These are phyloP conservation scores for Platycercus adscitus DNA, from an alignment of 2,113 vertebrate species.

Conservation along the genomic window DNA sequence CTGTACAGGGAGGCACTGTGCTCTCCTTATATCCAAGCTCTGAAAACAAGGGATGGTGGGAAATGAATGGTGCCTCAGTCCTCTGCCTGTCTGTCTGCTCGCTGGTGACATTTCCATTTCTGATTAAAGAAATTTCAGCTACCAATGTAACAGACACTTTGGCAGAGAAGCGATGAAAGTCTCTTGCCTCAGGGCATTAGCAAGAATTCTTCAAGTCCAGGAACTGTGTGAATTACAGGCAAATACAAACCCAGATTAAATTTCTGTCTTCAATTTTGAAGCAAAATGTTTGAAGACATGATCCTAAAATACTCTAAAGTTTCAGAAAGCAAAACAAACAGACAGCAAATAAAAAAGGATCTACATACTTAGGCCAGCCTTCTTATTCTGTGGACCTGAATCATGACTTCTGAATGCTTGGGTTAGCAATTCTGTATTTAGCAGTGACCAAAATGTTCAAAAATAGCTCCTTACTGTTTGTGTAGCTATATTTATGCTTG, in stretches of 20 bases:
- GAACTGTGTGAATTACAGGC: not conserved
- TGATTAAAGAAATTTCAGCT: not conserved
- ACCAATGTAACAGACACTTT: not conserved
- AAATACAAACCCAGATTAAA: not conserved
- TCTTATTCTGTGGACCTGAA: constrained; percentile 17
- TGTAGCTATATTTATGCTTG: constrained; percentile 46
- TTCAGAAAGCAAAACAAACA: not conserved
- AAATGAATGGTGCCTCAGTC: not conserved
- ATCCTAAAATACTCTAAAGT: not conserved
- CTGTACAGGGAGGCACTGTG: not conserved
- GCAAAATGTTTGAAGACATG: not conserved
- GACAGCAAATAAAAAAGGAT: not conserved
- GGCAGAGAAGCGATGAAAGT: not conserved
- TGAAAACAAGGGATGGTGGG: not conserved
- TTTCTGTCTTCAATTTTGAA: not conserved
- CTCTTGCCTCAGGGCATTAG: not conserved
- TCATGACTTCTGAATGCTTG: constrained; percentile 50
- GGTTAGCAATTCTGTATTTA: constrained; percentile 56
- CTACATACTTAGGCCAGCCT: not conserved
- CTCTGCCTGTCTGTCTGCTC: not conserved
- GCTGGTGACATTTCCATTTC: not conserved
- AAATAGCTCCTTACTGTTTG: constrained; percentile 52
- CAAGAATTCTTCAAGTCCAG: not conserved
- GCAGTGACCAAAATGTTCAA: constrained; percentile 49
- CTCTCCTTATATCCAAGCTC: not conserved